Conservation (phyloP, 2,797 vertebrate genomes). For the Falco berigora region DNA sequence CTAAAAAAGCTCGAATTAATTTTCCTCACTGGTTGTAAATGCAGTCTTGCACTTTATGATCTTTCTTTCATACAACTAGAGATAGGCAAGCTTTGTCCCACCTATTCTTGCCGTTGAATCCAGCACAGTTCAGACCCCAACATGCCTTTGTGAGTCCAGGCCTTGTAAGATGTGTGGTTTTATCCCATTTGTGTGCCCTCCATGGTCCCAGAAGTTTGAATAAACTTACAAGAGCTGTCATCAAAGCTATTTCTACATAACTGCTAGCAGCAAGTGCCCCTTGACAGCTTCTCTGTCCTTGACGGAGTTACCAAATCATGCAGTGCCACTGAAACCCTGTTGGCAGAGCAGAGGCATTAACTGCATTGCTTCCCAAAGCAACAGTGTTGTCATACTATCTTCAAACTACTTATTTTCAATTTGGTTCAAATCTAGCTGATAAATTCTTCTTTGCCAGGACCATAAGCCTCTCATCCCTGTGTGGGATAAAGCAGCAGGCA, state of each 20-base stretch:
- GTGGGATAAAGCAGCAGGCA: neutral
- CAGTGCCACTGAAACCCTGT: neutral
- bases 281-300: neutral
- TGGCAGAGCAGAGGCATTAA: neutral
- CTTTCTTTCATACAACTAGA: neutral
- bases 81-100: neutral
- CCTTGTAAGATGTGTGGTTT: neutral
- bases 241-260: neutral
- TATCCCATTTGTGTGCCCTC: neutral
- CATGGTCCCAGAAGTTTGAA: neutral
- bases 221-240: neutral
- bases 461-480: neutral
- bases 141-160: neutral
- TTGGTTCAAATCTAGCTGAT: neutral
- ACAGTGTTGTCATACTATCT: rapidly evolving
- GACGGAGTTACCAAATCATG: neutral
- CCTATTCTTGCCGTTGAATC: neutral
- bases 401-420: neutral
- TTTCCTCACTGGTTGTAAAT: neutral
- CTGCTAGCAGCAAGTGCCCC: neutral
- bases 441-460: neutral
- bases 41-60: neutral
- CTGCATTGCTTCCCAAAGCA: neutral
- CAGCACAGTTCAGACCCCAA: neutral
- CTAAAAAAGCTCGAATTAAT: neutral